Conservation (phyloP, 92 coral and sea anemone genomes). For the Palythoa caribaeorum region DNA sequence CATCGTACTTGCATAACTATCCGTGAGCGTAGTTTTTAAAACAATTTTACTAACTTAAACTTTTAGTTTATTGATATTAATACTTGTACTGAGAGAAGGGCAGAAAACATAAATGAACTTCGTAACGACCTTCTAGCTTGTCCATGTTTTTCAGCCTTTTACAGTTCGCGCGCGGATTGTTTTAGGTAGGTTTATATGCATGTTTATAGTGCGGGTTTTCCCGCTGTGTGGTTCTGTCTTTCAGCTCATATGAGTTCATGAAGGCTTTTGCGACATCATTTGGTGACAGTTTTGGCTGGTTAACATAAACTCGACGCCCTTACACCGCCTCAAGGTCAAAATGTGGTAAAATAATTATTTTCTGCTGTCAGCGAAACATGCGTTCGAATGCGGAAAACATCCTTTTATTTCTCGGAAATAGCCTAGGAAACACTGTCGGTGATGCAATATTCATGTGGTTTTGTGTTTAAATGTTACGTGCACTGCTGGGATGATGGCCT, state of each 20-base stretch:
- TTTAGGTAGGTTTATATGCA: neutral
- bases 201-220: neutral
- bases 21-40: too few species aligned
- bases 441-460: constrained; percentile 34
- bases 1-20: too few species aligned
- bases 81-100: too few species aligned
- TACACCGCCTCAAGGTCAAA: constrained; percentile 1
- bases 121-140: too few species aligned
- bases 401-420: constrained; percentile 24
- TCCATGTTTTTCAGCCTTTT: neutral
- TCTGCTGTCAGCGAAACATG: neutral
- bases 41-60: too few species aligned
- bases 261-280: neutral
- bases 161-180: neutral
- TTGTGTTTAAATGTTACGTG: neutral
- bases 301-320: constrained; percentile 7
- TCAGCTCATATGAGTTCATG: neutral
- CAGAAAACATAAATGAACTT: too few species aligned
- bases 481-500: too few species aligned
- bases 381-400: neutral
- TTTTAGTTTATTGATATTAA: too few species aligned
- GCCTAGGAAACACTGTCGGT: constrained; percentile 16
- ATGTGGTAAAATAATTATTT: neutral
- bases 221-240: neutral
- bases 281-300: constrained; percentile 19